Conservation (phyloP, 2,113 vertebrate genomes). For the Colinus virginianus region DNA sequence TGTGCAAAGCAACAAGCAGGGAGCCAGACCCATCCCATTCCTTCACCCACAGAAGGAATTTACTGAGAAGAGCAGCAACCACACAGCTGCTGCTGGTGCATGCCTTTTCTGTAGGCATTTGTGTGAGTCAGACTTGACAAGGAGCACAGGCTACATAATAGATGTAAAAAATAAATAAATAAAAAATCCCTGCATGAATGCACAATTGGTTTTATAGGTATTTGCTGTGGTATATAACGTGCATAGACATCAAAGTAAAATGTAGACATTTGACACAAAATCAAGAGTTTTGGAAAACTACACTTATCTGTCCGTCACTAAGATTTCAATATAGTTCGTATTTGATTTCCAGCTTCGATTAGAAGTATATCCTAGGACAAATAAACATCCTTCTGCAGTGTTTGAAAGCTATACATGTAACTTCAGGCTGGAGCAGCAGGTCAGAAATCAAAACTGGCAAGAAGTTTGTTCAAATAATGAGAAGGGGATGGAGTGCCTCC, state of each 20-base stretch:
- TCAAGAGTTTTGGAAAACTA: not conserved
- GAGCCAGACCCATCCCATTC: not conserved
- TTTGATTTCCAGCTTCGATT: not conserved
- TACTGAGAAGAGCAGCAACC: not conserved
- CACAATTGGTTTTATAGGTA: not conserved
- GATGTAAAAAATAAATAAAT: fast-evolving
- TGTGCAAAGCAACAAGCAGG: not conserved
- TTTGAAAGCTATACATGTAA: not conserved
- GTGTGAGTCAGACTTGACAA: not conserved
- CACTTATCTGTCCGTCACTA: not conserved
- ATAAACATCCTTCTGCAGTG: not conserved
- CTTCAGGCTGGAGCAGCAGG: not conserved
- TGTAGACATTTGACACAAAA: not conserved
- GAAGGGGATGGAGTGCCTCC: not conserved
- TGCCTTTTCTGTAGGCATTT: not conserved
- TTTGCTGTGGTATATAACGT: not conserved
- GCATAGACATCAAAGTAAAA: not conserved
- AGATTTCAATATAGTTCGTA: not conserved
- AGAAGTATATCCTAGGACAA: not conserved
- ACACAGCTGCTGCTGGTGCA: fast-evolving
- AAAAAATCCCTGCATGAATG: not conserved
- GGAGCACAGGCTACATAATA: not conserved
- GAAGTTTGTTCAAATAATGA: not conserved
- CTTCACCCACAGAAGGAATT: not conserved
- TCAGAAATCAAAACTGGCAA: not conserved